phyloP scores from a whole-genome alignment of 2,113 vertebrate species.

The Origma solitaria region DNA sequence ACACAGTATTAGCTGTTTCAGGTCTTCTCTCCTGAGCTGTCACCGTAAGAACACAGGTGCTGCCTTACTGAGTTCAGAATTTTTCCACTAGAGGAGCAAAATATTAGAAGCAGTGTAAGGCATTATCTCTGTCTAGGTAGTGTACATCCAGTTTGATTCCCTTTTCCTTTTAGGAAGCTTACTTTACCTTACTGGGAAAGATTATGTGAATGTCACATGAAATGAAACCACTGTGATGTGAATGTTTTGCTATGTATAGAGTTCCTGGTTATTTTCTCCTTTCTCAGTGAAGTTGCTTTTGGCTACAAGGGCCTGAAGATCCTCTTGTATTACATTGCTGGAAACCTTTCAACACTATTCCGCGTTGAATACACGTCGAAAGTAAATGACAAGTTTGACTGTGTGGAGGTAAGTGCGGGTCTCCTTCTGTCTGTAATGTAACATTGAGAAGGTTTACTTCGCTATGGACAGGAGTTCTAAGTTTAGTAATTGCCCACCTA shows the following conservation, averaged over 20 bases:
- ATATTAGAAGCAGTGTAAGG: not conserved
- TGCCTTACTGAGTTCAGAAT: not conserved
- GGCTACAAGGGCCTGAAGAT: conserved; percentile 98
- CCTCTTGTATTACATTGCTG: conserved; percentile 90
- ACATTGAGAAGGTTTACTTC: not conserved
- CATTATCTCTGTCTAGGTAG: not conserved
- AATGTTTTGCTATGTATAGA: not conserved
- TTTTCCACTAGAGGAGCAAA: not conserved
- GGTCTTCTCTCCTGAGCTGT: not conserved
- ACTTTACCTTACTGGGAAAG: not conserved
- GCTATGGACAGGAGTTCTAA: not conserved
- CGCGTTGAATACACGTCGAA: conserved; percentile 90
- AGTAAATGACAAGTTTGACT: conserved; percentile 91
- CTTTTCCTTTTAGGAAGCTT: not conserved
- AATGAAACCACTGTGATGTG: not conserved
- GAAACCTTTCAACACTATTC: conserved; percentile 92
- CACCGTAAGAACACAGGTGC: not conserved
- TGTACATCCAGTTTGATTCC: not conserved
- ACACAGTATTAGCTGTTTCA: not conserved
- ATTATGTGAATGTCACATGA: not conserved
- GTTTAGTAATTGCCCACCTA: not conserved
- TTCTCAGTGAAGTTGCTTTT: conserved; percentile 91
- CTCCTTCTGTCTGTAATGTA: not conserved
- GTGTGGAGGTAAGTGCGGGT: conserved; percentile 86
- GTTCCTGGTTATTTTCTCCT: conserved; percentile 16